phyloP scores from a whole-genome alignment of 64 coral and sea anemone species.

The Stichodactyla mertensii region DNA sequence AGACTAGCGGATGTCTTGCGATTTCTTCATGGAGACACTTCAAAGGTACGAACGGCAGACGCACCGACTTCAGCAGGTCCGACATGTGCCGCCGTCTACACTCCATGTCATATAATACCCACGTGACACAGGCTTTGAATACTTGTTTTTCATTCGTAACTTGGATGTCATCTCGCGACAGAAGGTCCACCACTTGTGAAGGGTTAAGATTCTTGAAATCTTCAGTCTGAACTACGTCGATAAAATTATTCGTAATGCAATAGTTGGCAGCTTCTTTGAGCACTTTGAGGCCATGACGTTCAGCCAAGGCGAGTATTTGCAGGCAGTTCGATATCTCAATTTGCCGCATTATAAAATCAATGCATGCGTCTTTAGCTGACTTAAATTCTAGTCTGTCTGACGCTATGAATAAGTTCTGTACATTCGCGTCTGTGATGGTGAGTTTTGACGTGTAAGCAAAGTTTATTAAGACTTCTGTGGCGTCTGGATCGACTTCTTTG shows the following conservation, averaged over 20 bases:
- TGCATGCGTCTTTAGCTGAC: constrained; percentile 81
- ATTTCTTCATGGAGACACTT: constrained; percentile 73
- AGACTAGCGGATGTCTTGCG: constrained; percentile 45
- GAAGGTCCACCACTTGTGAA: constrained; percentile 60
- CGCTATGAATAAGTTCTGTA: constrained; percentile 86
- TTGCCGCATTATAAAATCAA: constrained; percentile 79
- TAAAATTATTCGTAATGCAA: constrained; percentile 66
- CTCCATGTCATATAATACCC: constrained; percentile 60
- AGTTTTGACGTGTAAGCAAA: constrained; percentile 84
- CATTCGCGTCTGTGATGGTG: constrained; percentile 76
- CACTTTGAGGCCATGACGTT: constrained; percentile 60
- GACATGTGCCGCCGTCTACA: constrained; percentile 55
- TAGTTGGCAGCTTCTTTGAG: constrained; percentile 60
- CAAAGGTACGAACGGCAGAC: constrained; percentile 77
- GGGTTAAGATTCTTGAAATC: constrained; percentile 76
- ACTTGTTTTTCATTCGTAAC: constrained; percentile 67
- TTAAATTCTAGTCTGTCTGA: constrained; percentile 87
- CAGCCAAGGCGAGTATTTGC: constrained; percentile 69
- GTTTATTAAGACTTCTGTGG: constrained; percentile 61
- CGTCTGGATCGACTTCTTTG: constrained; percentile 73
- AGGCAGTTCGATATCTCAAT: constrained; percentile 84
- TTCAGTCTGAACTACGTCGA: constrained; percentile 60
- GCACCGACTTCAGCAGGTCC: constrained; percentile 65
- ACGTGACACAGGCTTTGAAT: constrained; percentile 65
- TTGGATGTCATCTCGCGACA: constrained; percentile 66